Percentiles rank a stretch among this genome's conserved stretches.
phyloP scores from a whole-genome alignment of 2,113 vertebrate genomes.

The Gambusia affinis region DNA sequence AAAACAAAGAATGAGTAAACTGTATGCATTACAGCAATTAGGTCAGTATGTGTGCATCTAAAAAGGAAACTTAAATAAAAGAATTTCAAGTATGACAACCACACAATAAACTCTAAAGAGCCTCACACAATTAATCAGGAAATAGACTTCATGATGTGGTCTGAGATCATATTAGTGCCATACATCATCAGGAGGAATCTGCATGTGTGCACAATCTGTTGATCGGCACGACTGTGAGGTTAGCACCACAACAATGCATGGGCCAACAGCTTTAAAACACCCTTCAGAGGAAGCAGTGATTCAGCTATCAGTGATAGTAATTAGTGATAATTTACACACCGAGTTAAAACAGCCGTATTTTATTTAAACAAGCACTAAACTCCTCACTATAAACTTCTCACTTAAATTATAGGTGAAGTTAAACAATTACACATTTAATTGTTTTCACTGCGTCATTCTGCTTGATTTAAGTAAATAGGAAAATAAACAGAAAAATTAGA shows the following conservation, averaged over 20 bases:
- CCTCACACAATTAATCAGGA: neutral
- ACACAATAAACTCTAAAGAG: conserved; percentile 13
- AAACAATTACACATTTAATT: neutral
- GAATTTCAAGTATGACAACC: conserved; percentile 15
- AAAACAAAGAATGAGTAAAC: neutral
- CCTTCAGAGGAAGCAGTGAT: conserved; percentile 4
- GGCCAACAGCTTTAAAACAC: conserved; percentile 36
- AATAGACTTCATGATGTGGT: conserved; percentile 19
- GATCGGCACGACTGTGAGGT: conserved; percentile 2
- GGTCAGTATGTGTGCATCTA: neutral
- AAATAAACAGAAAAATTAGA: neutral
- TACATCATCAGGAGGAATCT: conserved; percentile 33
- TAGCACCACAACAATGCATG: conserved; percentile 42
- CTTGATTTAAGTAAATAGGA: neutral
- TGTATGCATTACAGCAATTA: conserved; percentile 10
- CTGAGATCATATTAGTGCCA: conserved; percentile 46
- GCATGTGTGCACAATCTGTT: conserved; percentile 39
- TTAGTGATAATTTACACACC: neutral
- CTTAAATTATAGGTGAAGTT: neutral
- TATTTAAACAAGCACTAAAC: neutral
- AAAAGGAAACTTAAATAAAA: conserved; percentile 11
- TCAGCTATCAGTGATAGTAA: neutral
- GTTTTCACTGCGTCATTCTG: neutral
- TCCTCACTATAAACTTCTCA: too few species aligned
- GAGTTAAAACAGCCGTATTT: neutral